Evolutionary conservation across 2,113 vertebrate species (phyloP), one percentile per base, ranked within the genome.

Genomic region (Tachycineta bicolor): DNA sequence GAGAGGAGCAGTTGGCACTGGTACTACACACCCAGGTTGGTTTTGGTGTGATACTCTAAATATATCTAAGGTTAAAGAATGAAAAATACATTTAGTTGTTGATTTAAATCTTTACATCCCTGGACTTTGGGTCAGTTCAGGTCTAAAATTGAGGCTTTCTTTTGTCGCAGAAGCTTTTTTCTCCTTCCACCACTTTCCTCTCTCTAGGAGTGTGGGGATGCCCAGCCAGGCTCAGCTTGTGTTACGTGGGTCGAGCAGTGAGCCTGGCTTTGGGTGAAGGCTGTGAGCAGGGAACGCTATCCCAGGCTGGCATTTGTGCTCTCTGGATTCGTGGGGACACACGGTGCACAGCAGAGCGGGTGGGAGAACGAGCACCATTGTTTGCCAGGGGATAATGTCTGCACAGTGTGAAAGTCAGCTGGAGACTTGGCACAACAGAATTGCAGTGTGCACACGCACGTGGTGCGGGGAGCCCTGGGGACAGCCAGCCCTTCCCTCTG

Each of bases 281-380:
- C 91, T 39, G 39, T 1, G 14, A 53, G 91, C 9, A 10, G 92
- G 76, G 85, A 88, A 60, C 1, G 0, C 70, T 78, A 70, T 31
- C 34, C 90, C 52, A 20, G 87, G 76, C 92, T 53, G 82, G 69
- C 55, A 4, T 62, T 47, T 37, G 64, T 28, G 77, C 41, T 75
- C n/a, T 21, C 78, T 52, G 87, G 64, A 44, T 62, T 71, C 81
- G 50, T 26, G 49, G 12, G 93, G 93, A 77, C 69, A 9, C 62
- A n/a, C 26, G 62, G 83, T 52, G 83, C 88, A 4, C 74, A n/a
- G 82, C 37, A 31, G 74, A 65, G 19, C 5, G 7, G 81, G 58
- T 6, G 2, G 71, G 62, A 97, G 94, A 97, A 95, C 43, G 94
- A n/a, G 64, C 19, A 2, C 71, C 87, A 55, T 97, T 96, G 96